phyloP scores from a whole-genome alignment of 2,797 vertebrate species.

The Numenius phaeopus region DNA sequence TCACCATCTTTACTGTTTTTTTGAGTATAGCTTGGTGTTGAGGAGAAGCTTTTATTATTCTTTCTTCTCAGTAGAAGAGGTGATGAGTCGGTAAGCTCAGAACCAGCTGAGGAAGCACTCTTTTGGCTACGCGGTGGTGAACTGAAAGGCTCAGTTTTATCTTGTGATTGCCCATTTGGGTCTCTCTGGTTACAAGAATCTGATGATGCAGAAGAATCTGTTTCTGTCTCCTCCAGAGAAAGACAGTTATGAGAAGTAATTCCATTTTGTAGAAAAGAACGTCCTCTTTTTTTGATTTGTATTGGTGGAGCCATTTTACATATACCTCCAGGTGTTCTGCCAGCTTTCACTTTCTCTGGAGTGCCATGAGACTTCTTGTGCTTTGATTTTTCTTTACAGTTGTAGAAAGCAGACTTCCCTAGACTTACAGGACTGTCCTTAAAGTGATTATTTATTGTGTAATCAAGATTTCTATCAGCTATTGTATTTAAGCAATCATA shows the following conservation, averaged over 20 bases:
- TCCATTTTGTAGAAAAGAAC: constrained; percentile 33
- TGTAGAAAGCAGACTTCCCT: constrained; percentile 53
- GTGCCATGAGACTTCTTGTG: constrained; percentile 57
- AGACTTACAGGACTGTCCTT: constrained; percentile 66
- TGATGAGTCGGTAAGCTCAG: constrained; percentile 53
- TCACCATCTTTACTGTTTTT: constrained; percentile 76
- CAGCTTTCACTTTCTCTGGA: constrained; percentile 41
- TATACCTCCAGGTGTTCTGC: neutral
- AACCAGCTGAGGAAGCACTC: constrained; percentile 66
- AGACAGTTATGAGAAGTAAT: constrained; percentile 22
- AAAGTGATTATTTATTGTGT: constrained; percentile 64
- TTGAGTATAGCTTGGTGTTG: constrained; percentile 33
- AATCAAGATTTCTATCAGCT: constrained; percentile 75
- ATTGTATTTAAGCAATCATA: constrained; percentile 86
- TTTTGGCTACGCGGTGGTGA: constrained; percentile 57
- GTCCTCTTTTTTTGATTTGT: constrained; percentile 2
- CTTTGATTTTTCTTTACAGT: constrained; percentile 77
- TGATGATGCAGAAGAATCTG: constrained; percentile 69
- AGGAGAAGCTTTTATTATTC: constrained; percentile 56
- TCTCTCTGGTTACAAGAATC: constrained; percentile 48
- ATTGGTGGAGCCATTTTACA: neutral
- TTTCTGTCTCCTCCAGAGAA: constrained; percentile 56
- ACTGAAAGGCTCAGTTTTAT: constrained; percentile 45
- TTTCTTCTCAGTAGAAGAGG: constrained; percentile 52
- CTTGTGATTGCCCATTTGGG: constrained; percentile 8